These are phyloP conservation scores for Anseranas semipalmata DNA, from an alignment of 2,113 vertebrate species.

Conservation along the genomic window DNA sequence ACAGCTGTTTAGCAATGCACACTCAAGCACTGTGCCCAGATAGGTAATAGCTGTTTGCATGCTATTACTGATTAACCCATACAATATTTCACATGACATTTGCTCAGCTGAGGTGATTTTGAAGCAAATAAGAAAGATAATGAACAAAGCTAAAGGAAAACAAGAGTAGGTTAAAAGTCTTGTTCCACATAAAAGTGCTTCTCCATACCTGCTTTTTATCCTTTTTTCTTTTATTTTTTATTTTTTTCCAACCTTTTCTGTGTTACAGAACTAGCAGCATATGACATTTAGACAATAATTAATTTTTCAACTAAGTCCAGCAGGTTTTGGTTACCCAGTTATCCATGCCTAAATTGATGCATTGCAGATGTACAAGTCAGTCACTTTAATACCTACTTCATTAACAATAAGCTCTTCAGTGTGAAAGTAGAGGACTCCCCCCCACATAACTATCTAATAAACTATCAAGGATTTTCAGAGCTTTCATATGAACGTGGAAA, in stretches of 20 bases:
- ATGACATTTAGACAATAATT: neutral
- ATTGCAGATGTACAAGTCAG: slow-evolving; percentile 4
- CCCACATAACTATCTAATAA: slow-evolving; percentile 27
- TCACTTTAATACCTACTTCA: slow-evolving; percentile 23
- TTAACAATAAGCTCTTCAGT: slow-evolving; percentile 37
- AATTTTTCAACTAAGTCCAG: slow-evolving; percentile 23
- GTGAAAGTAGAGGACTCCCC: neutral
- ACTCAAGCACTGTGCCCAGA: neutral
- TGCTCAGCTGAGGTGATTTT: slow-evolving; percentile 15
- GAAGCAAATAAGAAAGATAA: neutral
- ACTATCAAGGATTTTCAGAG: slow-evolving; percentile 21
- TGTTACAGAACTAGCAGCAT: neutral
- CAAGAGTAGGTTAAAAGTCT: neutral
- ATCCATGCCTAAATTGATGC: neutral
- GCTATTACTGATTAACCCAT: slow-evolving; percentile 36
- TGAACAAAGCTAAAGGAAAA: neutral
- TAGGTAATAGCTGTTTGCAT: slow-evolving; percentile 15
- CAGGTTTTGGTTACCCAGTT: slow-evolving; percentile 35
- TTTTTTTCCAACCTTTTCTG: neutral
- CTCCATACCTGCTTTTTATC: neutral
- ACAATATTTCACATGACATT: slow-evolving; percentile 9
- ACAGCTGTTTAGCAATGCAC: neutral
- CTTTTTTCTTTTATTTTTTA: neutral
- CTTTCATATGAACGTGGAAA: neutral
- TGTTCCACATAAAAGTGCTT: neutral